Evolutionary conservation across 2,113 vertebrate genomes (phyloP).

Genomic region (Chamaetylas fuelleborni): DNA sequence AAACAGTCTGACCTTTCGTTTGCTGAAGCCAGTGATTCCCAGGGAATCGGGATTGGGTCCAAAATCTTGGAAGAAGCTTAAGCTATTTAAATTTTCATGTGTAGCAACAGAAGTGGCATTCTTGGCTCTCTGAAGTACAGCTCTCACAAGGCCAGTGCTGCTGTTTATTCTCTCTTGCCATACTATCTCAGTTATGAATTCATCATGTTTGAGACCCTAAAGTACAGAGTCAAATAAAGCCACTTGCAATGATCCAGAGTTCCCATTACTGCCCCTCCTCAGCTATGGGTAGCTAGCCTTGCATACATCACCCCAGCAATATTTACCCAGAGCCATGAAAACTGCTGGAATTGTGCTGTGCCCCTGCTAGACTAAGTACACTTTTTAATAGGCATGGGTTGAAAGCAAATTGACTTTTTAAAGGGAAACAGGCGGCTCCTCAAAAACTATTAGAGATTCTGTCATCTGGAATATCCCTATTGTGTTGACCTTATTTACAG

Average conservation of each 20-base stretch:
- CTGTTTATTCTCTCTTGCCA: conserved; percentile 11
- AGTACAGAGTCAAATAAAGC: conserved; percentile 40
- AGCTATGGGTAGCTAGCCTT: neutral
- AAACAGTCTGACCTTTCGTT: neutral
- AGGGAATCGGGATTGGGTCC: neutral
- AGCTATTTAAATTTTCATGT: conserved; percentile 29
- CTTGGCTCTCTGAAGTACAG: conserved; percentile 18
- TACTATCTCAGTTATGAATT: neutral
- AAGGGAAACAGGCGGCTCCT: conserved; percentile 54
- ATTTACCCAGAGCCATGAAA: conserved; percentile 17
- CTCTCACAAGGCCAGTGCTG: neutral
- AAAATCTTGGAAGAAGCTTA: conserved; percentile 47
- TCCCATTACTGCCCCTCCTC: conserved; percentile 13
- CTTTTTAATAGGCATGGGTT: conserved; percentile 53
- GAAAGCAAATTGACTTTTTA: conserved; percentile 68
- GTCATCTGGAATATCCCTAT: conserved; percentile 66
- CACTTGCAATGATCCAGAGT: conserved; percentile 33
- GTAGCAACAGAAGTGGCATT: conserved; percentile 21
- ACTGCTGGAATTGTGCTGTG: conserved; percentile 17
- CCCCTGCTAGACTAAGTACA: neutral
- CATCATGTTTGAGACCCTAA: conserved; percentile 20
- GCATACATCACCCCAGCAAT: conserved; percentile 28
- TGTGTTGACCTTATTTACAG: conserved; percentile 72
- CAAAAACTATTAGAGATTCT: conserved; percentile 71
- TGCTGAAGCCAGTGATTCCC: neutral